Percentiles rank a stretch among this genome's conserved stretches.
Evolutionary conservation across 2,113 vertebrate species (phyloP).

Genomic region (Martes martes): DNA sequence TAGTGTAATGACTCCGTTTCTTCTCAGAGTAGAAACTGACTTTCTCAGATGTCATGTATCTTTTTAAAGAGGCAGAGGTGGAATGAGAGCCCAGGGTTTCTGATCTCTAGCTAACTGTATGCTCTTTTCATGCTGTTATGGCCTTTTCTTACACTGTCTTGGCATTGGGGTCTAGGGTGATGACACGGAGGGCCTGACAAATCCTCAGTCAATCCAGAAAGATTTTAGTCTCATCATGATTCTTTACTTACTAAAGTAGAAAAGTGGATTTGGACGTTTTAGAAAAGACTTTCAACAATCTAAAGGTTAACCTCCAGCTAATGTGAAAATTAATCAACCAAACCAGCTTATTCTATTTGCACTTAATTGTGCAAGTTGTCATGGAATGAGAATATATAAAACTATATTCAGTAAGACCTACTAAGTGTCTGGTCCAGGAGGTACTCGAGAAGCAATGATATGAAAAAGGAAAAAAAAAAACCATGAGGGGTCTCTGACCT

Average conservation of each 20-base stretch:
- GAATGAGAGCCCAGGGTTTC: not conserved
- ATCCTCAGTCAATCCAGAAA: not conserved
- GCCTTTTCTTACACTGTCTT: not conserved
- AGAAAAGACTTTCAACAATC: constrained; percentile 8
- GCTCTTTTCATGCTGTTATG: not conserved
- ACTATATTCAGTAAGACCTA: not conserved
- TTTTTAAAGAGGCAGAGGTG: not conserved
- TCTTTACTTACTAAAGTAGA: not conserved
- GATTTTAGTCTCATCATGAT: not conserved
- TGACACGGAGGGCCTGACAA: not conserved
- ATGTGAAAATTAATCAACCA: not conserved
- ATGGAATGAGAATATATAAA: not conserved
- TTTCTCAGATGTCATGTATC: not conserved
- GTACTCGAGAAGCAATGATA: not conserved
- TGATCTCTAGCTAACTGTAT: not conserved
- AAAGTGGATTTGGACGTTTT: not conserved
- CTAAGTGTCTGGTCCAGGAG: not conserved
- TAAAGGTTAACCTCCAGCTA: not conserved
- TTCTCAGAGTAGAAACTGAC: not conserved
- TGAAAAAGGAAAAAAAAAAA: not conserved
- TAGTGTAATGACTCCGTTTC: not conserved
- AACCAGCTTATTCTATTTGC: not conserved
- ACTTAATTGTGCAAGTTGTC: not conserved
- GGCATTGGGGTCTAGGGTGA: not conserved
- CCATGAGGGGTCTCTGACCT: not conserved